Conservation (phyloP, 2,113 vertebrate species). For the Zapornia atra region DNA sequence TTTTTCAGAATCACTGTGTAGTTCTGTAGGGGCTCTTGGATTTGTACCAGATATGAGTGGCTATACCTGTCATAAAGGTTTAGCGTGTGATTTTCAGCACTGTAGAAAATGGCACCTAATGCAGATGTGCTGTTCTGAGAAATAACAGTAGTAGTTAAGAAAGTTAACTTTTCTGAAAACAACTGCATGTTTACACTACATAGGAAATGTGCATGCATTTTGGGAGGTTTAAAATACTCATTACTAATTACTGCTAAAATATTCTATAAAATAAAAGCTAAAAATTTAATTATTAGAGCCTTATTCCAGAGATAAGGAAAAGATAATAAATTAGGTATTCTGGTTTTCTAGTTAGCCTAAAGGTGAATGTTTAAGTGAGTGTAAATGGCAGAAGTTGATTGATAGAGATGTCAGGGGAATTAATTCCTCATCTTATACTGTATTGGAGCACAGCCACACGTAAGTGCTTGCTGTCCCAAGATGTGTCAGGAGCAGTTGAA, state of each 20-base stretch:
- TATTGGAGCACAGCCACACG: not conserved
- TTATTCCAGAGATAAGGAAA: not conserved
- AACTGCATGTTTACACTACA: not conserved
- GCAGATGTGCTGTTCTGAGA: not conserved
- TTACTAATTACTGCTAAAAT: not conserved
- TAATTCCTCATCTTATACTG: not conserved
- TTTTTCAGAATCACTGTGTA: not conserved
- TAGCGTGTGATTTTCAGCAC: not conserved
- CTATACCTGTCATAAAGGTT: not conserved
- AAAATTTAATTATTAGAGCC: not conserved
- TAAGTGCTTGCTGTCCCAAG: not conserved
- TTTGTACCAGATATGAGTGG: not conserved
- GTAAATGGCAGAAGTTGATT: not conserved
- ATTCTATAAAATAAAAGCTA: not conserved
- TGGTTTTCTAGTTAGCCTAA: not conserved
- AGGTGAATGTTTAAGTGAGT: not conserved
- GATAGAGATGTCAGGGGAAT: not conserved
- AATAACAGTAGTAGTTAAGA: not conserved
- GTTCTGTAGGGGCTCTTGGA: not conserved
- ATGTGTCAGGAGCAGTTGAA: not conserved
- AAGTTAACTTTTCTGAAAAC: not conserved
- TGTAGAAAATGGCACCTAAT: not conserved
- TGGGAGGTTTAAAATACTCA: not conserved
- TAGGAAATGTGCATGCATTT: not conserved
- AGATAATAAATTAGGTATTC: not conserved